These are phyloP conservation scores for Palythoa heliodiscus DNA, from an alignment of 92 coral and sea anemone genomes.

Conservation along the genomic window DNA sequence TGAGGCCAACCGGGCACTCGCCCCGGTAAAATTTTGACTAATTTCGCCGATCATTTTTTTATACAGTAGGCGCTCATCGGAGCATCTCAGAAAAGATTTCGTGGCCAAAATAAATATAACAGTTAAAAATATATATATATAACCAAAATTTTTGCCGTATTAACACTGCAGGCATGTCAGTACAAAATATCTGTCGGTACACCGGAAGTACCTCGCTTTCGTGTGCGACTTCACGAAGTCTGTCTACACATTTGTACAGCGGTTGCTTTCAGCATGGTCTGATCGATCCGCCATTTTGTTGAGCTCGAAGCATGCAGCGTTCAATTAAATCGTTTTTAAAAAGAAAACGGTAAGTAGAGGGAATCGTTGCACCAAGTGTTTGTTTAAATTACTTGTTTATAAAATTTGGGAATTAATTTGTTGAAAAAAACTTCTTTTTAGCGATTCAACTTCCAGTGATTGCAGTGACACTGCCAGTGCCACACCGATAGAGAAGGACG, in stretches of 20 bases:
- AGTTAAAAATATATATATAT: no score
- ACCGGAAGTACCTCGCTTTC: no score
- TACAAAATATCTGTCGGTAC: constrained; percentile 29
- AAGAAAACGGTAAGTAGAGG: constrained; percentile 22
- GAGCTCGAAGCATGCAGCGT: constrained; percentile 38
- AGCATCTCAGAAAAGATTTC: no score
- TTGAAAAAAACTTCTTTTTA: constrained; percentile 27
- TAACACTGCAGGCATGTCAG: no score
- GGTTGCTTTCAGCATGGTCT: constrained; percentile 35
- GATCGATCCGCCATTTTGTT: constrained; percentile 32
- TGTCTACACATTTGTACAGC: no score
- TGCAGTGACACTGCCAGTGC: constrained; percentile 39
- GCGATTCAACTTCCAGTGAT: constrained; percentile 37
- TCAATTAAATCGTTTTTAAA: constrained; percentile 15
- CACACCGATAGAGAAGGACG: constrained; percentile 38
- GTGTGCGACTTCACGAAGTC: no score
- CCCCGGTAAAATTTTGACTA: no score
- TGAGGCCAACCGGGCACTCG: no score
- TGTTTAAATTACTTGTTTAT: constrained; percentile 25
- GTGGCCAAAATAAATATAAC: no score
- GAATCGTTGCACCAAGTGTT: constrained; percentile 22
- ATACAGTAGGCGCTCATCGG: no score
- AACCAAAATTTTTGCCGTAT: no score
- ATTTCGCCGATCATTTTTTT: no score
- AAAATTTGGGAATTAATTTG: constrained; percentile 22